A percentile compares a stretch with the other conserved stretches of the same genome.
Conservation (phyloP, 1,140 invertebrate genomes). For the Nomia melanderi region DNA sequence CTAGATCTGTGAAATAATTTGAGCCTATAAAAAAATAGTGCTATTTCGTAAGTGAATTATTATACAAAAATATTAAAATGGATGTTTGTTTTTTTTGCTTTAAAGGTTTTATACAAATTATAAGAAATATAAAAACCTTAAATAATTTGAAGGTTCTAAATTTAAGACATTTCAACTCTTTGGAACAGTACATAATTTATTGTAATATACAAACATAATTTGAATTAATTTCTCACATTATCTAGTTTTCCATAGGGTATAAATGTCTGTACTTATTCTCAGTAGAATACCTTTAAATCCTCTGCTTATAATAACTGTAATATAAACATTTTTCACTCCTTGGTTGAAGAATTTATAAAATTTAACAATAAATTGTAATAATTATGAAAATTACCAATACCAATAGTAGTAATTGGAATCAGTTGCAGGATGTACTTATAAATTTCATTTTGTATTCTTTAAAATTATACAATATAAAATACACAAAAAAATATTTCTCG, state of each 20-base stretch:
- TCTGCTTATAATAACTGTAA: slow-evolving; percentile 68
- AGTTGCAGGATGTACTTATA: slow-evolving; percentile 48
- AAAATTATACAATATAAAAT: slow-evolving; percentile 48
- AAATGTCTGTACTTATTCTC: slow-evolving; percentile 44
- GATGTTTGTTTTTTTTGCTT: slow-evolving; percentile 25
- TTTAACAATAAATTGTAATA: slow-evolving; percentile 68
- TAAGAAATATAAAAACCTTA: slow-evolving; percentile 13
- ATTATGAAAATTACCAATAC: slow-evolving; percentile 61
- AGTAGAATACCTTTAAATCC: slow-evolving; percentile 66
- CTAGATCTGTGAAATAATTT: slow-evolving; percentile 43
- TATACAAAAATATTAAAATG: slow-evolving; percentile 33
- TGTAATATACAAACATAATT: not conserved
- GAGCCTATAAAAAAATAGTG: not conserved
- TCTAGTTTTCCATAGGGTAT: slow-evolving; percentile 54
- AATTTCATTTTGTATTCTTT: slow-evolving; percentile 43
- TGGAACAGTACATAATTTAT: not conserved
- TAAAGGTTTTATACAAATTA: not conserved
- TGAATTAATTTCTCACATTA: slow-evolving; percentile 29
- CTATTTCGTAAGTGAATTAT: slow-evolving; percentile 20
- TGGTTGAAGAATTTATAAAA: slow-evolving; percentile 70
- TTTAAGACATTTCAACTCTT: slow-evolving; percentile 19
- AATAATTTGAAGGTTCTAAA: slow-evolving; percentile 38
- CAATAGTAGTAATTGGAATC: slow-evolving; percentile 53
- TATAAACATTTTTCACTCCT: slow-evolving; percentile 67
- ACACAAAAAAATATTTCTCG: slow-evolving; percentile 34